Conservation (phyloP, 2,888 invertebrate genomes). For the Mechanitis mazaeus region DNA sequence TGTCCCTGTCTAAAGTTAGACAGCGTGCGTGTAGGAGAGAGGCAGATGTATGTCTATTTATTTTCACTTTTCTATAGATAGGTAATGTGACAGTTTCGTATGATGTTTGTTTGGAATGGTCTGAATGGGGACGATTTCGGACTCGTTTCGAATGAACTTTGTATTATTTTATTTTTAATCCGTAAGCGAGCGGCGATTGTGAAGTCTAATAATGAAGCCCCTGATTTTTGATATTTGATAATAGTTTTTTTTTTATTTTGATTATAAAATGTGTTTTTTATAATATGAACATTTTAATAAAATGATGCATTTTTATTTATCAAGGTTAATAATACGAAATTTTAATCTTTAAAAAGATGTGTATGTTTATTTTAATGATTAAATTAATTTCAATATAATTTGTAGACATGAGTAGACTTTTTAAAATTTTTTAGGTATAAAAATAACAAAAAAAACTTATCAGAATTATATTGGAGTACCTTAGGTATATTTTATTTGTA, state of each 20-base stretch:
- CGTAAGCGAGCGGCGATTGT: constrained; percentile 46
- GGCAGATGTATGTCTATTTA: constrained; percentile 58
- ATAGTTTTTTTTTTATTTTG: constrained; percentile 16
- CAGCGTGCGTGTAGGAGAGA: constrained; percentile 37
- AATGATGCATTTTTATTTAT: no score
- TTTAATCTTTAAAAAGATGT: no score
- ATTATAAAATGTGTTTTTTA: no score
- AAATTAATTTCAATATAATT: no score
- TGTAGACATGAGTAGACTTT: no score
- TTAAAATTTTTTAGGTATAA: no score
- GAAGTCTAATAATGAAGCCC: constrained; percentile 39
- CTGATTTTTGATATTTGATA: constrained; percentile 26
- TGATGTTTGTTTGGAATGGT: constrained; percentile 69
- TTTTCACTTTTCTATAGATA: constrained; percentile 67
- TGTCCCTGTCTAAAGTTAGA: constrained; percentile 49
- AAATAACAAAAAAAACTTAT: no score
- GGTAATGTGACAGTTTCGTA: constrained; percentile 72
- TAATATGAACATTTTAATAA: no score
- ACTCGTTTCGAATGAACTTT: constrained; percentile 54
- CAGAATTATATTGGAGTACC: no score
- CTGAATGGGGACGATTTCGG: constrained; percentile 50
- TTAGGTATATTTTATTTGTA: no score
- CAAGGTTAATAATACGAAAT: no score
- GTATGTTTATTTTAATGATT: no score
- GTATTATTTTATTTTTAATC: constrained; percentile 70